phyloP scores from a whole-genome alignment of 2,888 invertebrate genomes.

The Macrophya alboannulata region DNA sequence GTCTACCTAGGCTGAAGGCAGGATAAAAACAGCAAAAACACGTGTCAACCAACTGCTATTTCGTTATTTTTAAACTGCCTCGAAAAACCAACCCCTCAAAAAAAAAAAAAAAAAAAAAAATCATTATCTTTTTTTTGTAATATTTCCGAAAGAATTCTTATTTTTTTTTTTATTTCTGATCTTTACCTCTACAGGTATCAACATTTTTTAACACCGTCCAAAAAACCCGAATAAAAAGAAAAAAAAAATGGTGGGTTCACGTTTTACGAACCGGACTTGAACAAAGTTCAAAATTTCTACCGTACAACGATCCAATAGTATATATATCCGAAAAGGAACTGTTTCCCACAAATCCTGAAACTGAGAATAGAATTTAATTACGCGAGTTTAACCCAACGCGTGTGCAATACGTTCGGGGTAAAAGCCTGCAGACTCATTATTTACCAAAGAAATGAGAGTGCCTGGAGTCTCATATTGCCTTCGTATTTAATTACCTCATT shows the following conservation, averaged over 20 bases:
- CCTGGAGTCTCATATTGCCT: background rate
- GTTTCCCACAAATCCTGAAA: too few species aligned
- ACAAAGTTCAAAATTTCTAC: background rate
- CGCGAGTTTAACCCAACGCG: too few species aligned
- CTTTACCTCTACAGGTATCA: background rate
- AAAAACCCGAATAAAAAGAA: background rate
- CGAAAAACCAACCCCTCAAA: background rate
- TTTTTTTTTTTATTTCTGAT: background rate
- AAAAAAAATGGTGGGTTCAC: background rate
- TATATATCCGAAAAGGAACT: too few species aligned
- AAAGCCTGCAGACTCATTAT: background rate
- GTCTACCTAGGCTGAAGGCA: background rate
- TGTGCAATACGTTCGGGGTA: background rate
- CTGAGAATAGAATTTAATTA: too few species aligned
- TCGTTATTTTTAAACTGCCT: slow-evolving; percentile 7
- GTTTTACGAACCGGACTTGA: background rate
- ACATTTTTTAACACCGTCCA: background rate
- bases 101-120: background rate
- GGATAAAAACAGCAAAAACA: slow-evolving; percentile 32
- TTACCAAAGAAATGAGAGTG: background rate
- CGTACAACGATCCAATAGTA: too few species aligned
- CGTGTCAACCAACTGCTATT: slow-evolving; percentile 44
- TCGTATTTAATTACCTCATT: background rate
- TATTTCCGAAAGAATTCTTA: background rate
- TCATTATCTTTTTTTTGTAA: background rate